phyloP scores from a whole-genome alignment of 2,113 vertebrate genomes.

The Zosterops pallidus region DNA sequence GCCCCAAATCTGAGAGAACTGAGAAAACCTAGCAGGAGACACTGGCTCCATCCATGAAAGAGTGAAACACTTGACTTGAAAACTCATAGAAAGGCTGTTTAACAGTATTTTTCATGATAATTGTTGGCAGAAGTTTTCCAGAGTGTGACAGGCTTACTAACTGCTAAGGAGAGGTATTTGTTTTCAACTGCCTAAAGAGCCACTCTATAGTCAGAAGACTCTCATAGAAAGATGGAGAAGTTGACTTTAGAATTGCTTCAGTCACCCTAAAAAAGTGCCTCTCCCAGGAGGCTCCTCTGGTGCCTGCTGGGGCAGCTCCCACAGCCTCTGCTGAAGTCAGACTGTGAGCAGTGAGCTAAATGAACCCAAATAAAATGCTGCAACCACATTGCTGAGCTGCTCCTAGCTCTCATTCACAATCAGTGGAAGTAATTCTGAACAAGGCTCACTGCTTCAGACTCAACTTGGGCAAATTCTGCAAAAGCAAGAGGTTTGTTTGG shows the following conservation, averaged over 20 bases:
- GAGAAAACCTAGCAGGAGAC: neutral
- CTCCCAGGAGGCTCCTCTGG: neutral
- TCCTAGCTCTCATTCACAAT: neutral
- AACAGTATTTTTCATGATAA: neutral
- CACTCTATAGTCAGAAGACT: neutral
- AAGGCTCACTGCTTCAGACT: fast-evolving
- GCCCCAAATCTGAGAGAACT: neutral
- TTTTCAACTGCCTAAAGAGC: neutral
- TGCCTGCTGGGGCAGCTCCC: neutral
- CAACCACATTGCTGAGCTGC: neutral
- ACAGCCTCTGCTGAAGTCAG: neutral
- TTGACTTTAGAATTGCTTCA: neutral
- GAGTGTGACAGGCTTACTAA: neutral
- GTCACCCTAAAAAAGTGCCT: neutral
- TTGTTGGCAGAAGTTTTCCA: neutral
- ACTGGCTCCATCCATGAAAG: neutral
- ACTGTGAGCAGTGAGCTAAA: neutral
- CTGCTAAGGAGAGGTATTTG: neutral
- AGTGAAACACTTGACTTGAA: neutral
- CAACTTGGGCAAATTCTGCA: neutral
- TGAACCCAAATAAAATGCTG: neutral
- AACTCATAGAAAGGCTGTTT: neutral
- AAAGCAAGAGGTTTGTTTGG: neutral
- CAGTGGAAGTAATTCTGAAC: neutral
- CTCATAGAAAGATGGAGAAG: fast-evolving